These are phyloP conservation scores for Drosophila triauraria DNA, from an alignment of 1,140 invertebrate genomes.

Conservation along the genomic window DNA sequence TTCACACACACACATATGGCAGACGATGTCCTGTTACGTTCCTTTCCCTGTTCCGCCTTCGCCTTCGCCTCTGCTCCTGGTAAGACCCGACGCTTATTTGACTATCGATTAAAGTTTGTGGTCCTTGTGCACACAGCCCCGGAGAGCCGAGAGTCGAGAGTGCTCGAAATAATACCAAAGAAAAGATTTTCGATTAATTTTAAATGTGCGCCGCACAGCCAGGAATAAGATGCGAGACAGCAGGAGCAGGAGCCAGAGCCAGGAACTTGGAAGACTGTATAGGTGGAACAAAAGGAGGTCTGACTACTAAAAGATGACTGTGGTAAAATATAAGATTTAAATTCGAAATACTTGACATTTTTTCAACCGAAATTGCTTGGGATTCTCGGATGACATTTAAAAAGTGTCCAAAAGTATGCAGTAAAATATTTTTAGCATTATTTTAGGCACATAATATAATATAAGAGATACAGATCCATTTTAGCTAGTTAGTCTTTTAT, in stretches of 20 bases:
- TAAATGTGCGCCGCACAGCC: slow-evolving; percentile 42
- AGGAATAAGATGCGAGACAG: slow-evolving; percentile 4
- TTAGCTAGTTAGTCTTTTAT: too few relatives aligned
- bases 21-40: slow-evolving; percentile 25
- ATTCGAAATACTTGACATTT: neutral
- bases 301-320: too few relatives aligned
- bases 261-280: too few relatives aligned
- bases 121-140: slow-evolving; percentile 68
- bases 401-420: neutral
- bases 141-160: slow-evolving; percentile 23
- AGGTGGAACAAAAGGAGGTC: neutral
- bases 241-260: neutral
- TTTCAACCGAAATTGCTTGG: too few relatives aligned
- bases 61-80: neutral
- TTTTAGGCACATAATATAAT: neutral
- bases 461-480: too few relatives aligned
- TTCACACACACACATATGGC: slow-evolving; percentile 24
- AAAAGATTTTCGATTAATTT: slow-evolving; percentile 81
- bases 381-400: neutral
- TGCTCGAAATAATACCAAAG: slow-evolving; percentile 45
- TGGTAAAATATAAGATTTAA: neutral
- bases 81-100: slow-evolving; percentile 60
- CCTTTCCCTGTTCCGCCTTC: neutral
- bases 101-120: slow-evolving; percentile 82
- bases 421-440: too few relatives aligned